These are phyloP conservation scores for Saimiri boliviensis DNA, from an alignment of 2,113 vertebrate species.

Conservation along the genomic window DNA sequence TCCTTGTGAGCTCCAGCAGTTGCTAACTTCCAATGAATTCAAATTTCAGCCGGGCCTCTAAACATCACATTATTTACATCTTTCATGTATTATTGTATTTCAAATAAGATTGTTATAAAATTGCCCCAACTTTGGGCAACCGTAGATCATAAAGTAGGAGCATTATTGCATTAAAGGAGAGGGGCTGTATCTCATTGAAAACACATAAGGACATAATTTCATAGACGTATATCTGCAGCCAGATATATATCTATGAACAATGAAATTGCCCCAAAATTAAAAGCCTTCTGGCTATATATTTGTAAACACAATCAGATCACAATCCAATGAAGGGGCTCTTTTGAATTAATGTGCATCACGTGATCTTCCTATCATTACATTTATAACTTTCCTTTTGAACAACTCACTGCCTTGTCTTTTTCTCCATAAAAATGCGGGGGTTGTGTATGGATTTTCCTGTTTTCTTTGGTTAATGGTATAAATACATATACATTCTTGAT, in stretches of 20 bases:
- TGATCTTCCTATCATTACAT: slow-evolving; percentile 78
- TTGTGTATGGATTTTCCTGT: slow-evolving; percentile 64
- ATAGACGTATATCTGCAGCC: slow-evolving; percentile 87
- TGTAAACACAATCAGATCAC: slow-evolving; percentile 90
- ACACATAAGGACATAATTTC: slow-evolving; percentile 89
- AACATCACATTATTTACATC: slow-evolving; percentile 84
- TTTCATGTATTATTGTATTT: slow-evolving; percentile 85
- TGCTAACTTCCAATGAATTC: slow-evolving; percentile 77
- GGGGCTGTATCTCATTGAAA: slow-evolving; percentile 88
- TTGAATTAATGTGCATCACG: slow-evolving; percentile 86
- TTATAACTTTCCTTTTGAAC: slow-evolving; percentile 82
- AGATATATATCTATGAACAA: slow-evolving; percentile 87
- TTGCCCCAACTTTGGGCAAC: slow-evolving; percentile 80
- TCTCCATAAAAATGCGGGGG: slow-evolving; percentile 76
- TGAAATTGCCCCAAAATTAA: slow-evolving; percentile 91
- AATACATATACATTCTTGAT: not conserved
- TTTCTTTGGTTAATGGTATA: slow-evolving; percentile 65
- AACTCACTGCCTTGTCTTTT: slow-evolving; percentile 74
- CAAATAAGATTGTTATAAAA: slow-evolving; percentile 84
- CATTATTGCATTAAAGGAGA: slow-evolving; percentile 85
- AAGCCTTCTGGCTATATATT: slow-evolving; percentile 89
- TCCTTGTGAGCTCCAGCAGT: slow-evolving; percentile 69
- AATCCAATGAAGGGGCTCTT: slow-evolving; percentile 87
- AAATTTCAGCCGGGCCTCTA: slow-evolving; percentile 79
- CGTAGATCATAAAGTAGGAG: slow-evolving; percentile 82